A percentile compares a stretch with the other conserved stretches of the same genome.
Evolutionary conservation across 2,113 vertebrate genomes (phyloP).

Genomic region (Pseudolaguvia tuberculata): DNA sequence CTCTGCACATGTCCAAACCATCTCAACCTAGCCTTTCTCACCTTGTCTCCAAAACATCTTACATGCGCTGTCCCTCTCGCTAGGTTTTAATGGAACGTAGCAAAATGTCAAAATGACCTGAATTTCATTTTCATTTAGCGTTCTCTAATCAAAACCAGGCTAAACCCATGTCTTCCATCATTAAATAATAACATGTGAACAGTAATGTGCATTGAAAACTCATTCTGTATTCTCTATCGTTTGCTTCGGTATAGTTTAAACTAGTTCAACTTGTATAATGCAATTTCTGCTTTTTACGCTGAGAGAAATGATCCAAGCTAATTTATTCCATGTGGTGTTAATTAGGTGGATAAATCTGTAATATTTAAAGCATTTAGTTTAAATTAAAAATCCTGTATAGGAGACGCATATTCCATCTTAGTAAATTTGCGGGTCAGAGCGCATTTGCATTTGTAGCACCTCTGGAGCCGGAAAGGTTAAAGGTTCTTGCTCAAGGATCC

Average conservation of each 20-base stretch:
- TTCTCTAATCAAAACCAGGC: background rate
- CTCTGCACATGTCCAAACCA: too few relatives aligned
- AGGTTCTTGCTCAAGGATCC: too few relatives aligned
- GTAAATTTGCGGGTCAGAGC: too few relatives aligned
- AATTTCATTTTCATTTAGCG: background rate
- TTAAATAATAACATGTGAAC: constrained; percentile 1
- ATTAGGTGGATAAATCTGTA: background rate
- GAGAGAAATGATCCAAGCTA: too few relatives aligned
- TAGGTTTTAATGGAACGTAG: background rate
- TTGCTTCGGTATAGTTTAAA: background rate
- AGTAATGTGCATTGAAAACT: background rate
- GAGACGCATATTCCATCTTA: too few relatives aligned
- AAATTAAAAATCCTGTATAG: background rate
- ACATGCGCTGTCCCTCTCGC: too few relatives aligned
- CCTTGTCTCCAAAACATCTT: too few relatives aligned
- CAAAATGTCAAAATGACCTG: background rate
- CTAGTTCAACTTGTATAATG: background rate
- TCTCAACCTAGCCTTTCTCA: too few relatives aligned
- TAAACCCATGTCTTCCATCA: background rate
- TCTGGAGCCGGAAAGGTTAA: too few relatives aligned
- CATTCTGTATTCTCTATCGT: too few relatives aligned
- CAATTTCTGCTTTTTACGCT: background rate
- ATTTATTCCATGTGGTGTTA: background rate
- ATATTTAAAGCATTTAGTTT: background rate
- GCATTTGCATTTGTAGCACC: too few relatives aligned